phyloP scores from a whole-genome alignment of 2,888 invertebrate species.

The Diogma glabrata region DNA sequence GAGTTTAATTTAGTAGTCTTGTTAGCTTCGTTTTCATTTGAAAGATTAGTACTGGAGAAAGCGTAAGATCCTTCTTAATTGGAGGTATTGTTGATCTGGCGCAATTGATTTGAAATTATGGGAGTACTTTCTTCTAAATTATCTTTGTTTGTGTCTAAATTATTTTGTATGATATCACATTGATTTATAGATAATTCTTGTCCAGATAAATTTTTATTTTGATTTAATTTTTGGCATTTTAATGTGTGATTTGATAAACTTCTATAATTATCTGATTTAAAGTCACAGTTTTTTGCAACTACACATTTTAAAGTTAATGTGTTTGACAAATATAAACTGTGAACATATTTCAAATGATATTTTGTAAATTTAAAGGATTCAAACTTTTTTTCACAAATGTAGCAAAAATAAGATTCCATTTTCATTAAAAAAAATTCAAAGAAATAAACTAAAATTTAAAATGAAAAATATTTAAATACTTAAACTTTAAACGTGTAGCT shows the following conservation, averaged over 20 bases:
- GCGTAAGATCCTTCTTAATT: not conserved
- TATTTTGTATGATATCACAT: no score
- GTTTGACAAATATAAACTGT: not conserved
- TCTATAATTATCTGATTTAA: not conserved
- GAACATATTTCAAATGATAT: no score
- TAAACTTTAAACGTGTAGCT: not conserved
- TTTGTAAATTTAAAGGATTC: not conserved
- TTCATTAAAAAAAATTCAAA: not conserved
- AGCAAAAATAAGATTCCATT: constrained; percentile 1
- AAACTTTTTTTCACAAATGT: not conserved
- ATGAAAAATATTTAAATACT: not conserved
- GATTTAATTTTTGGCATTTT: not conserved
- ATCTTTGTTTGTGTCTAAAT: not conserved
- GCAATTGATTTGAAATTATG: not conserved
- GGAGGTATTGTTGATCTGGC: not conserved
- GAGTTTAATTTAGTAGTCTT: not conserved
- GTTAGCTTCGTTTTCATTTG: no score
- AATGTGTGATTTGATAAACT: not conserved
- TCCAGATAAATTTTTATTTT: no score
- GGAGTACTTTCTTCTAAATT: not conserved
- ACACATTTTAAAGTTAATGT: not conserved
- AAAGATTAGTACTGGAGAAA: no score
- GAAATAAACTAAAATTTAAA: not conserved
- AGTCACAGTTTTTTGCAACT: not conserved
- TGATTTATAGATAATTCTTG: no score